Base-by-base conservation (phyloP, 2,113 vertebrate species). In the Oreotrochilus melanogaster region DNA sequence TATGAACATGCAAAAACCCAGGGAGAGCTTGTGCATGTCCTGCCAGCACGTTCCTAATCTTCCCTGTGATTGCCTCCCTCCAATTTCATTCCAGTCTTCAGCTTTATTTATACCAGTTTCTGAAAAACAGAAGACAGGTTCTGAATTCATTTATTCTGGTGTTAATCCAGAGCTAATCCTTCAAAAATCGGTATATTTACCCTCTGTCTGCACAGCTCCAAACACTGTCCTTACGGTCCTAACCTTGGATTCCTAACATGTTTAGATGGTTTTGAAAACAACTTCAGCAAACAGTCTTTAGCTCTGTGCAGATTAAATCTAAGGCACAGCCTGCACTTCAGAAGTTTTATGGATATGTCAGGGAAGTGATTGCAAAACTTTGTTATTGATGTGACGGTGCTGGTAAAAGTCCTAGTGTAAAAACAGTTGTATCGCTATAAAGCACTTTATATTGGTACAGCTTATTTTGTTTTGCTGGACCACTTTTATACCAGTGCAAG, bases 361-460 rank as follows among this genome's bases (percentile, higher is more conserved):
- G 53, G 61, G 91, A 82, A 72, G 35, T 33, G 91, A 89, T 21
- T 75, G 65, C 92, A 91, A 81, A 86, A 60, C 31, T 78, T 64
- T 65, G 76, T 28, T 78, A 37, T 51, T 7, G 10, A 78, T 70
- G 82, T 60, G 73, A 69, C 43, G 45, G 2, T 23, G 65, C 35
- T 61, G 65, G 73, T 72, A 28, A 33, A 74, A 91, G 43, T 78
- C 70, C 60, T 84, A 23, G 78, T 61, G 50, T 39, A 22, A 51
- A 78, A 82, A 35, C 74, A 54, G 86, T 57, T 90, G 92, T 94
- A 65, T 61, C 31, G 12, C 75, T 83, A 73, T 92, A 92, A 95
- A 95, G 85, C 92, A 90, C 94, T 89, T 94, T 91, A 53, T 85
- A 79, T 50, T 78, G 73, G 93, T 87, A 76, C 89, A 86, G 88